Base-by-base conservation (phyloP, 1,140 invertebrate genomes). In the Pachyrhynchus sulphureomaculatus region DNA sequence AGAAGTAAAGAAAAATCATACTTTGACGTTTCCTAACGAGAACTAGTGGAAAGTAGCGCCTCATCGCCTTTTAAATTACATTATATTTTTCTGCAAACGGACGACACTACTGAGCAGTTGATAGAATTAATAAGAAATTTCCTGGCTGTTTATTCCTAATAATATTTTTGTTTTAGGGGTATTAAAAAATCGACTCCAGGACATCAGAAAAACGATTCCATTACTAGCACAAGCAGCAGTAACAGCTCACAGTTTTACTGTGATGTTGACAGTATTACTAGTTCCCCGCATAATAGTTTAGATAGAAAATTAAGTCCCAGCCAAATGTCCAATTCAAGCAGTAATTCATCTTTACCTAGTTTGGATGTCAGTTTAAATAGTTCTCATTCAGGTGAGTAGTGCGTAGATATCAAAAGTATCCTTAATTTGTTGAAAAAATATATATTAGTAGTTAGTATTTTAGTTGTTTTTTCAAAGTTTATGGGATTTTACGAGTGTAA, bases 171-270 rank as follows among this genome's bases (percentile, higher is more conserved):
- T 55, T 42, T 13, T 26, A 57, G 54, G 5, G 69, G 78, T 54
- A 80, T 77, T 62, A 81, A 68, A 71, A 79, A 64, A 72, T 71
- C 53, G 17, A 66, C 57, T 67, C 76, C 80, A 32, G 86, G 90
- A 9, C 92, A 95, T 75, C 82, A 88, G 20, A 95, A 95, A 75
- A 95, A 91, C 76, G 91, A 95, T 77, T 95, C 92, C 1, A 91
- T 95, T 59, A 90, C 92, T 0, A 93, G 91, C 58, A 94, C 91
- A 2, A 92, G 90, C 64, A 88, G 88, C 70, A 88, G 88, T 70
- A 91, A 88, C 42, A 90, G 88, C 62, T 91, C 89, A 0, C 90
- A 93, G 69, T 93, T 92, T 77, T 92, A 91, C 70, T 90, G 85
- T 71, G 90, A 91, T 70, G 79, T 88, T 2, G 89, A 91, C 67